phyloP scores from a whole-genome alignment of 2,113 vertebrate genomes.

The crab-eating macaque (Macaca fascicularis) region DNA sequence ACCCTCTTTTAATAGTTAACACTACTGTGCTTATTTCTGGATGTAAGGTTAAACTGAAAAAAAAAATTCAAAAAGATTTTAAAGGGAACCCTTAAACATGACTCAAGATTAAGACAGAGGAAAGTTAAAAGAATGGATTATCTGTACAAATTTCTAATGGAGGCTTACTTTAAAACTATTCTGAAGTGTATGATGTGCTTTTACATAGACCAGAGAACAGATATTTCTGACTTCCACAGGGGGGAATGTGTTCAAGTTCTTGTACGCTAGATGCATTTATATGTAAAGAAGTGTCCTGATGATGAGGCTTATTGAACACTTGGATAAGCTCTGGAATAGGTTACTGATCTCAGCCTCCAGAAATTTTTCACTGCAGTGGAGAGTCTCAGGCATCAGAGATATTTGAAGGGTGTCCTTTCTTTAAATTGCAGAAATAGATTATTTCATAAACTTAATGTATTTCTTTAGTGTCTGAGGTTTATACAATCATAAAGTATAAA shows the following conservation, averaged over 20 bases:
- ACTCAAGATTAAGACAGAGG: conserved; percentile 7
- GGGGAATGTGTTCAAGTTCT: conserved; percentile 9
- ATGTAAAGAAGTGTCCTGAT: conserved; percentile 24
- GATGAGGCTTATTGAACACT: conserved; percentile 49
- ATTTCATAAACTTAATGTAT: conserved; percentile 5
- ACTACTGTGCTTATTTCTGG: not conserved
- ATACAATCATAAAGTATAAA: not conserved
- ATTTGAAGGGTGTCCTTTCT: not conserved
- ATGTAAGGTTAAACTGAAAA: not conserved
- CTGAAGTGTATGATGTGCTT: conserved; percentile 38
- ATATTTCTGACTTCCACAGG: not conserved
- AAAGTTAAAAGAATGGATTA: conserved; percentile 39
- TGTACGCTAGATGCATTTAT: not conserved
- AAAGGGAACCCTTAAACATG: conserved; percentile 7
- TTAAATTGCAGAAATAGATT: not conserved
- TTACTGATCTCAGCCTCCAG: conserved; percentile 43
- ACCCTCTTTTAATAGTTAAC: not conserved
- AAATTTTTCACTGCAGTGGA: not conserved
- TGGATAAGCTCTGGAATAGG: not conserved
- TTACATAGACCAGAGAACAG: conserved; percentile 33
- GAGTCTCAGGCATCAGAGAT: conserved; percentile 9
- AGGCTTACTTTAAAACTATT: conserved; percentile 28
- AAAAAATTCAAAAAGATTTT: not conserved
- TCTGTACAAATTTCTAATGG: not conserved
- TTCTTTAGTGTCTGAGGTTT: not conserved